Evolutionary conservation across 2,113 vertebrate species (phyloP).

Genomic region (Neomonachus schauinslandi): DNA sequence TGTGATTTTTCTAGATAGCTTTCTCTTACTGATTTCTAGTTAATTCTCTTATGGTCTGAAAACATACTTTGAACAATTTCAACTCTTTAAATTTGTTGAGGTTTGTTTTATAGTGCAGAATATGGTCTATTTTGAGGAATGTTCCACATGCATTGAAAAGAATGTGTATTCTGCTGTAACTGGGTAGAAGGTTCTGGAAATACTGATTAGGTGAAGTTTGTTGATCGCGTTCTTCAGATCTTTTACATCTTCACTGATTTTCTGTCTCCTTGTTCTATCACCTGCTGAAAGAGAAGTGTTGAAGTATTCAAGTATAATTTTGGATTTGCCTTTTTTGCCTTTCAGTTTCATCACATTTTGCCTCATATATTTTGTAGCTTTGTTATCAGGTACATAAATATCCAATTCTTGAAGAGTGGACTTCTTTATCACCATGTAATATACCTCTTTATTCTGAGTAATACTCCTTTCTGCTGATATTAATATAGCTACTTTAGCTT

Average conservation of each 20-base stretch:
- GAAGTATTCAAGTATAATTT: neutral
- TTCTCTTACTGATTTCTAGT: constrained; percentile 10
- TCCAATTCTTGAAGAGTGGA: neutral
- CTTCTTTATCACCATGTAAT: neutral
- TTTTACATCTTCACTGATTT: neutral
- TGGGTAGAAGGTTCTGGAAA: neutral
- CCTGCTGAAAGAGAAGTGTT: neutral
- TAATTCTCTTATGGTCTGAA: neutral
- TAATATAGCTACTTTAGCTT: neutral
- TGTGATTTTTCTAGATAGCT: neutral
- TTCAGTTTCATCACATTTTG: constrained; percentile 10
- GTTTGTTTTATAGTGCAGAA: neutral
- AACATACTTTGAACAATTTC: neutral
- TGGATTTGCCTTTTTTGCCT: neutral
- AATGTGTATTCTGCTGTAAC: neutral
- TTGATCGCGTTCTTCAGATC: neutral
- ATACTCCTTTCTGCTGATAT: neutral
- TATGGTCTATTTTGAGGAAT: neutral
- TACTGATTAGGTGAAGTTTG: neutral
- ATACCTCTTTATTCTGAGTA: neutral
- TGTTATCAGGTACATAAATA: neutral
- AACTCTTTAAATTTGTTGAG: neutral
- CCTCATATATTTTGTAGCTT: neutral
- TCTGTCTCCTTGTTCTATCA: neutral
- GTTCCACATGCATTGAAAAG: neutral